Base-by-base conservation (phyloP, 2,797 vertebrate genomes). In the Dipus sagitta region DNA sequence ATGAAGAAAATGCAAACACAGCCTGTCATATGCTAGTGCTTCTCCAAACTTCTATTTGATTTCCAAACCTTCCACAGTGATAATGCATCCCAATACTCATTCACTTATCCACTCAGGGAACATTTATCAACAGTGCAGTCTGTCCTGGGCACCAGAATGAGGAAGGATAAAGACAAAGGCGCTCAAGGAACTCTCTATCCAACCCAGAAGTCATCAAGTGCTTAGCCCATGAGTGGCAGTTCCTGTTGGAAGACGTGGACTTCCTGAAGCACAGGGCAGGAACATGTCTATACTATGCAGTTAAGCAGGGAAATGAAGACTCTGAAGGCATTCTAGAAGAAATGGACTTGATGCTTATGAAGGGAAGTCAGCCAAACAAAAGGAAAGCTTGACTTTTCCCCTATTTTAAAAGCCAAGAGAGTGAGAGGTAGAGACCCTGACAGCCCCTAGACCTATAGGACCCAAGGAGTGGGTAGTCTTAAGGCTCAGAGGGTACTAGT, bases 21-120 rank as follows among this genome's bases (percentile, higher is more conserved):
- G 26, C 0, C n/a, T 42, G 11, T 85, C 28, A 34, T 86, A 30
- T 20, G 2, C 30, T 12, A 83, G 42, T 80, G 77, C 15, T 58
- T 86, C 72, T 83, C 67, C 67, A 76, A 92, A 93, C 68, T 81
- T 78, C 17, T 52, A 26, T 20, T 6, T 54, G 52, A 54, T 87
- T 93, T 85, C 14, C 60, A 74, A 83, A 86, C 70, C 52, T 65
- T 83, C 28, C 72, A 30, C 77, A 42, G 17, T 20, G 76, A 83
- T 71, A 54, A 12, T 26, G 9, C 7, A 60, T 52, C 68, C 34
- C 64, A 76, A 21, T 81, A 62, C 26, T 70, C 32, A 71, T 75
- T 70, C 6, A 6, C 30, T 12, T n/a, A 62, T 87, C 86, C 21
- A 23, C 34, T 23, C 4, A 23, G 13, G 3, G 18, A 88, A 80